Evolutionary conservation across 2,888 invertebrate genomes (phyloP).

Genomic region (Allacma fusca): DNA sequence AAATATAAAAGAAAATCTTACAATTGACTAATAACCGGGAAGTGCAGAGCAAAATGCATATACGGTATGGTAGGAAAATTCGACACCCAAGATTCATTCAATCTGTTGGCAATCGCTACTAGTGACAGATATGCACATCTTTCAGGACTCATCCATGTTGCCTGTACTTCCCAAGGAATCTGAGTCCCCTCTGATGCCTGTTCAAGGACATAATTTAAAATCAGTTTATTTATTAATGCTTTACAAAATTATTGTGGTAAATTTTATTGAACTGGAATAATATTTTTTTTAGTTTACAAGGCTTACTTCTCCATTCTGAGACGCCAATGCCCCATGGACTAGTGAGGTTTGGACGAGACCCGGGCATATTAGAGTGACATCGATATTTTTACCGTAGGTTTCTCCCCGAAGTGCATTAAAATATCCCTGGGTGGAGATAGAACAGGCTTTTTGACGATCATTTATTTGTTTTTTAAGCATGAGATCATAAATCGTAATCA

Average conservation of each 20-base stretch:
- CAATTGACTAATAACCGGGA: too few species aligned
- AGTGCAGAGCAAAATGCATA: slow-evolving; percentile 66
- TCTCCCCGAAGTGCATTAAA: slow-evolving; percentile 72
- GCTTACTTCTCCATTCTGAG: too few species aligned
- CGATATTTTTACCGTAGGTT: slow-evolving; percentile 69
- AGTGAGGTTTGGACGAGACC: slow-evolving; percentile 74
- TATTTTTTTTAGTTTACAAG: too few species aligned
- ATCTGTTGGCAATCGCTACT: slow-evolving; percentile 67
- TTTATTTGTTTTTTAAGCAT: background rate
- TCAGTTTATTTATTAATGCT: too few species aligned
- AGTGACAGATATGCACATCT: slow-evolving; percentile 67
- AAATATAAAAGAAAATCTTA: too few species aligned
- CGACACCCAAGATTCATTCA: slow-evolving; percentile 76
- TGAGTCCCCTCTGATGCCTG: too few species aligned
- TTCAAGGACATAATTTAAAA: too few species aligned
- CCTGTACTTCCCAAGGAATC: background rate
- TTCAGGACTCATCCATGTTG: slow-evolving; percentile 62
- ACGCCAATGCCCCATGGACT: background rate
- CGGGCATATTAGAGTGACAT: slow-evolving; percentile 76
- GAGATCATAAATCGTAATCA: too few species aligned
- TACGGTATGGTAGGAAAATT: slow-evolving; percentile 71
- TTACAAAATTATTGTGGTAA: too few species aligned
- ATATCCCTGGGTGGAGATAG: slow-evolving; percentile 72
- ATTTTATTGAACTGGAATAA: too few species aligned
- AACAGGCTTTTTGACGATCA: slow-evolving; percentile 21